A percentile compares a stretch with the other conserved stretches of the same genome.
Conservation (phyloP, 2,888 invertebrate genomes). For the Oscheius sp. region DNA sequence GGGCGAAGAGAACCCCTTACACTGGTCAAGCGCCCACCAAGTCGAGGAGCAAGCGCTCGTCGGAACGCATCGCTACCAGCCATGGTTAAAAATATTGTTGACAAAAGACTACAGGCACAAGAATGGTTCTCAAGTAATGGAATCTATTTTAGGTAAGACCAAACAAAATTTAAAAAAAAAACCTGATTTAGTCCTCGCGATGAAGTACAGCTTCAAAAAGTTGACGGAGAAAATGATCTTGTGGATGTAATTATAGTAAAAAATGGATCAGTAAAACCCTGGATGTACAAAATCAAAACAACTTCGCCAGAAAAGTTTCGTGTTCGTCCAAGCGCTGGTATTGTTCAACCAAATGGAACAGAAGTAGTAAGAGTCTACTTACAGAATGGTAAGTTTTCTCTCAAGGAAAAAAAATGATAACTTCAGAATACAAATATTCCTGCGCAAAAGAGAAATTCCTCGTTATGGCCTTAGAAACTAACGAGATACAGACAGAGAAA, state of each 20-base stretch:
- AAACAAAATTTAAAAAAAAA: background rate
- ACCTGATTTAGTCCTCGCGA: constrained; percentile 55
- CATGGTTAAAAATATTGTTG: constrained; percentile 9
- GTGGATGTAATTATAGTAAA: constrained; percentile 58
- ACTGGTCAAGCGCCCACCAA: constrained; percentile 39
- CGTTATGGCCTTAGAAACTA: constrained; percentile 58
- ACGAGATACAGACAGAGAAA: constrained; percentile 49
- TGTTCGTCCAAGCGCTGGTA: constrained; percentile 82
- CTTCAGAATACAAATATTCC: constrained; percentile 60
- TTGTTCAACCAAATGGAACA: constrained; percentile 55
- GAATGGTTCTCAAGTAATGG: constrained; percentile 14
- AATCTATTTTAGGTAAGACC: constrained; percentile 18
- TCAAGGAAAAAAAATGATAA: background rate
- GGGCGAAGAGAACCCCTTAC: constrained; percentile 50
- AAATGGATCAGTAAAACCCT: constrained; percentile 51
- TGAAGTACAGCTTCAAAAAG: constrained; percentile 50
- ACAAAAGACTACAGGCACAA: constrained; percentile 11
- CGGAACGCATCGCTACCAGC: constrained; percentile 37
- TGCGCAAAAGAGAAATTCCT: constrained; percentile 63
- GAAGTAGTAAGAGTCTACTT: constrained; percentile 62
- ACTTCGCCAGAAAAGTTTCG: constrained; percentile 94
- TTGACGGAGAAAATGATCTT: constrained; percentile 58
- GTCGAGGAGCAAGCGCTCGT: constrained; percentile 48
- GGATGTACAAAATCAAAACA: constrained; percentile 83
- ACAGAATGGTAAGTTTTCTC: constrained; percentile 57